Evolutionary conservation across 35 echinoderm and acorn worm species (phyloP).

Genomic region (Lytechinus pictus): DNA sequence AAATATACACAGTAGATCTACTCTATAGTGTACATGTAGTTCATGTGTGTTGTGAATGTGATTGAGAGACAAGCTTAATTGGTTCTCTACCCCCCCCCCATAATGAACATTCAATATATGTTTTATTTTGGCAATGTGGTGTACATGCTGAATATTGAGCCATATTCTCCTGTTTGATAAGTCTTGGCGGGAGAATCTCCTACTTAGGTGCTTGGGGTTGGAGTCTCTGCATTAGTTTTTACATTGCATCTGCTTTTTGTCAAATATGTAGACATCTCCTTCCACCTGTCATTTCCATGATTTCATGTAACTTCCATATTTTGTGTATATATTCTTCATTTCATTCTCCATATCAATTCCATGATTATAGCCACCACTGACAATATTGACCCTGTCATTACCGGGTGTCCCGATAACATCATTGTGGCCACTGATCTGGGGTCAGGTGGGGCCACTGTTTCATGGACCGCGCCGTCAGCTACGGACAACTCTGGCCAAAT

Average conservation of each 20-base stretch:
- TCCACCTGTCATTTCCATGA: too few relatives aligned
- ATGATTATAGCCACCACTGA: not conserved
- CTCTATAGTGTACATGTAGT: too few relatives aligned
- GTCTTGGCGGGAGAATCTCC: too few relatives aligned
- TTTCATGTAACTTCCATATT: not conserved
- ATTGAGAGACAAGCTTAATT: too few relatives aligned
- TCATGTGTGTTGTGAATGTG: too few relatives aligned
- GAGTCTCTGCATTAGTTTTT: not conserved
- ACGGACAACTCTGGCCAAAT: slow-evolving; percentile 63
- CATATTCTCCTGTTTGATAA: too few relatives aligned
- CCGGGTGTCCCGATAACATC: slow-evolving; percentile 54
- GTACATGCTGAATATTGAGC: too few relatives aligned
- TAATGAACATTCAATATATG: too few relatives aligned
- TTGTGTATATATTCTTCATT: not conserved
- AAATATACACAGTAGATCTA: too few relatives aligned
- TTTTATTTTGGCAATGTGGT: too few relatives aligned
- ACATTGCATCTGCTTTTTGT: not conserved
- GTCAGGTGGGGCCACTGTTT: not conserved
- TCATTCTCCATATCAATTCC: not conserved
- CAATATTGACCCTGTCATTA: slow-evolving; percentile 38
- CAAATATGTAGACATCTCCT: not conserved
- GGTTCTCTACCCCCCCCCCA: too few relatives aligned
- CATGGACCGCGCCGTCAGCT: slow-evolving; percentile 58
- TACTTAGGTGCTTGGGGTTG: too few relatives aligned
- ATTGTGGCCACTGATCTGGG: not conserved